Percentiles rank a stretch among this genome's conserved stretches.
Conservation (phyloP, 2,797 vertebrate species). For the Rhynchotus rufescens region DNA sequence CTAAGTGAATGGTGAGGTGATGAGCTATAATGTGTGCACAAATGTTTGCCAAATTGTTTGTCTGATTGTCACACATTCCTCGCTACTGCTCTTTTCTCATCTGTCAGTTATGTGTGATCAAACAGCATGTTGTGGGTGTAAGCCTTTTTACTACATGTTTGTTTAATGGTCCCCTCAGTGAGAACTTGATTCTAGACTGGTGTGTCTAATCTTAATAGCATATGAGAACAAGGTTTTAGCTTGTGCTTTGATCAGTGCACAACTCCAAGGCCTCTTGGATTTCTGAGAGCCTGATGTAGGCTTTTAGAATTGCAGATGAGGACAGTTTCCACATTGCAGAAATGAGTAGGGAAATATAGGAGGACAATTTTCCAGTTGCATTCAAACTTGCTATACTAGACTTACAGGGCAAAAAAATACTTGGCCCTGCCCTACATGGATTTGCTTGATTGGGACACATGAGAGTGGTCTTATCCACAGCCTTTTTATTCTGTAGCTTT, state of each 20-base stretch:
- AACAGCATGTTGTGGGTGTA: conserved; percentile 19
- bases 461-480: not conserved
- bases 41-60: not conserved
- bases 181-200: not conserved
- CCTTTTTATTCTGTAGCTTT: not conserved
- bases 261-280: not conserved
- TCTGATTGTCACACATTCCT: not conserved
- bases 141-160: conserved; percentile 57
- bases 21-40: conserved; percentile 31
- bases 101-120: conserved; percentile 18
- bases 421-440: not conserved
- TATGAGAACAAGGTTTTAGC: not conserved
- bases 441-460: not conserved
- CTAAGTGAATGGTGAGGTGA: conserved; percentile 32
- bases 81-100: conserved; percentile 25
- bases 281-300: not conserved
- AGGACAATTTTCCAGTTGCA: not conserved
- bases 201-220: not conserved
- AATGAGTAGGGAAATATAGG: not conserved
- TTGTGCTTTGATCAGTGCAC: not conserved
- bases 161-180: not conserved
- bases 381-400: not conserved
- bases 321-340: not conserved
- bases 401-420: not conserved
- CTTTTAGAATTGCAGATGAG: not conserved